phyloP scores from a whole-genome alignment of 92 coral and sea anemone genomes.

The Montipora capitata region DNA sequence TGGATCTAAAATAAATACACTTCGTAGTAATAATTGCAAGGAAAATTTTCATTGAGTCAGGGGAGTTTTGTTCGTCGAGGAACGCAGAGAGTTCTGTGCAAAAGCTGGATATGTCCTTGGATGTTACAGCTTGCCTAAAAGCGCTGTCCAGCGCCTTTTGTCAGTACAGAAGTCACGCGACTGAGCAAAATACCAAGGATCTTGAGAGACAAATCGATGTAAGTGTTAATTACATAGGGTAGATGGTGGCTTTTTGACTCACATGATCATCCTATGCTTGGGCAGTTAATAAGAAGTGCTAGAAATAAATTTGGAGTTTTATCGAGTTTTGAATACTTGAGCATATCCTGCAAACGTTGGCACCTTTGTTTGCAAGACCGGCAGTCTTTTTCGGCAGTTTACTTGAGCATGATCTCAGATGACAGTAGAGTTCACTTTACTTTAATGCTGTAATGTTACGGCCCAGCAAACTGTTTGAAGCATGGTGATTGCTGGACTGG shows the following conservation, averaged over 20 bases:
- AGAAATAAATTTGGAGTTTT: neutral
- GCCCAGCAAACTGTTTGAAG: too few relatives aligned
- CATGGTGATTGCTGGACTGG: too few relatives aligned
- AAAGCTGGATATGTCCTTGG: conserved; percentile 85
- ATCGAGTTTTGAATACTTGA: neutral
- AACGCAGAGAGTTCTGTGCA: neutral
- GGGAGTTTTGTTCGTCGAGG: conserved; percentile 7
- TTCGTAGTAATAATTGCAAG: neutral
- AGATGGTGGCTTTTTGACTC: neutral
- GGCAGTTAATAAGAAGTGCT: neutral
- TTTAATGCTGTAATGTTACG: too few relatives aligned
- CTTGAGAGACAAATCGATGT: conserved; percentile 98
- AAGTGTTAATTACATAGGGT: conserved; percentile 25
- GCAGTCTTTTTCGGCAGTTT: too few relatives aligned
- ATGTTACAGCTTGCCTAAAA: conserved; percentile 94
- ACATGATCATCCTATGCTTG: too few relatives aligned
- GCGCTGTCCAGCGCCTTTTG: conserved; percentile 95
- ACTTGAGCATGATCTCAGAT: too few relatives aligned
- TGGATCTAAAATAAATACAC: too few relatives aligned
- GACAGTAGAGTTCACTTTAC: too few relatives aligned
- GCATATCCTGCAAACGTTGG: too few relatives aligned
- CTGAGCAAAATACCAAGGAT: conserved; percentile 89
- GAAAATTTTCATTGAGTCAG: neutral
- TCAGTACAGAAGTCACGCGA: conserved; percentile 91
- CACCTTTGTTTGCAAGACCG: too few relatives aligned